Evolutionary conservation across 92 coral and sea anemone genomes (phyloP).

Genomic region (Paragorgia papillata): DNA sequence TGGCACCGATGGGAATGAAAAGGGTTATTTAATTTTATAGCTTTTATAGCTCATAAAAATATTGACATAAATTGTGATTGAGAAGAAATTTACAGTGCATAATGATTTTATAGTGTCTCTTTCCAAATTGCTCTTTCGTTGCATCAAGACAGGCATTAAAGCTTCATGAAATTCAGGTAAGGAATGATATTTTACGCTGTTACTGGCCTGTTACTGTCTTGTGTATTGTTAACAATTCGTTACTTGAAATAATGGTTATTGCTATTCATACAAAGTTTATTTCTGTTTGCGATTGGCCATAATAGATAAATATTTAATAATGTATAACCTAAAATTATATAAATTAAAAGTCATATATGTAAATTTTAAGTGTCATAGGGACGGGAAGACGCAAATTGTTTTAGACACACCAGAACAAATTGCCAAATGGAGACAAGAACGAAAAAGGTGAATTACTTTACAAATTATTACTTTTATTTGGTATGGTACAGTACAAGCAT

Average conservation of each 20-base stretch:
- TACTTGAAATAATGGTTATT: too few species aligned
- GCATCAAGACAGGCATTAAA: slow-evolving; percentile 80
- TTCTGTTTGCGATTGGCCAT: too few species aligned
- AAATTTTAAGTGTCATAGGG: slow-evolving; percentile 59
- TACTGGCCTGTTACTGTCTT: too few species aligned
- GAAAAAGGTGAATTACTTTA: slow-evolving; percentile 65
- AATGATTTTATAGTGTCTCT: slow-evolving; percentile 72
- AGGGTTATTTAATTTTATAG: too few species aligned
- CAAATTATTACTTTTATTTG: neutral
- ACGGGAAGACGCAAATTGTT: slow-evolving; percentile 71
- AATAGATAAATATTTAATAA: too few species aligned
- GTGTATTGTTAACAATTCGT: neutral
- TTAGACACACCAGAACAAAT: slow-evolving; percentile 90
- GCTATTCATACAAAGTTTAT: too few species aligned
- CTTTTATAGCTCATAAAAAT: neutral
- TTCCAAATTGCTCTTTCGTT: slow-evolving; percentile 74
- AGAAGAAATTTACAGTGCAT: too few species aligned
- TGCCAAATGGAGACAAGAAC: slow-evolving; percentile 86
- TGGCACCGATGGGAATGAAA: too few species aligned
- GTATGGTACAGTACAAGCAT: too few species aligned
- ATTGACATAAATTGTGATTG: too few species aligned
- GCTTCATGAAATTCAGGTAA: slow-evolving; percentile 83
- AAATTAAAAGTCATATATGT: too few species aligned
- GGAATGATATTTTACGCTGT: neutral
- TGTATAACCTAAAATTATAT: too few species aligned